Base-by-base conservation (phyloP, 37 sponge, comb jelly and placozoan genomes). In the Hexactinellida sp. region DNA sequence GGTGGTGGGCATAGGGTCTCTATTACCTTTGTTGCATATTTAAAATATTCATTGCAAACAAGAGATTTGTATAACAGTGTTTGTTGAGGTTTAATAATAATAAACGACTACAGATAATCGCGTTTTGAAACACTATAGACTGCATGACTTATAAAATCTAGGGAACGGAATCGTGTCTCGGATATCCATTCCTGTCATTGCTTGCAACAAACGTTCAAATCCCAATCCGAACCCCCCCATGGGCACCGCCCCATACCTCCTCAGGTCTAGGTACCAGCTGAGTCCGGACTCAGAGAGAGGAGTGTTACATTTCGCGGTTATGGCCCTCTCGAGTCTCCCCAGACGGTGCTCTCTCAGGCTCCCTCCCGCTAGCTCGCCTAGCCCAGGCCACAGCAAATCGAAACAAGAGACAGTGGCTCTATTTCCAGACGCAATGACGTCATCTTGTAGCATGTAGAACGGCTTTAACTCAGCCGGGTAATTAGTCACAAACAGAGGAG, bases 141-240 rank as follows among this genome's bases (percentile, higher is more conserved):
- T 86, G 38, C 96, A 96, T 30, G 94, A 96, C 10, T 88, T 86
- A 25, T 89, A 82, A 63, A 82, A 94, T 36, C 94, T 87, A 83
- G 96, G 96, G 47, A 94, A 96, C 10, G 96, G 91, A 39, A 91
- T 92, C 0, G 89, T 90, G 84, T 96, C 96, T 63, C 96, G 55
- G 30, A 96, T 94, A 24, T 85, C 88, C 39, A 90, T 36, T 38
- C 92, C 94, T 76, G 92, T 36, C 38, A 94, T 51, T 1, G 85
- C 88, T 83, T 94, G 94, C 9, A 96, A 54, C 36, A 90, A 84
- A 1, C 96, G 85, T 55, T 96, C 96, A 88, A 96, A 96, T 23
- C 96, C 96, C 36, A 96, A 88, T 30, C 96, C 96, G 87, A 96
- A 96, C 24, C 96, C 96, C 28, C 96, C 96, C 54, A 94, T 94